phyloP scores from a whole-genome alignment of 2,888 invertebrate species.

The Hydraecia micacea region DNA sequence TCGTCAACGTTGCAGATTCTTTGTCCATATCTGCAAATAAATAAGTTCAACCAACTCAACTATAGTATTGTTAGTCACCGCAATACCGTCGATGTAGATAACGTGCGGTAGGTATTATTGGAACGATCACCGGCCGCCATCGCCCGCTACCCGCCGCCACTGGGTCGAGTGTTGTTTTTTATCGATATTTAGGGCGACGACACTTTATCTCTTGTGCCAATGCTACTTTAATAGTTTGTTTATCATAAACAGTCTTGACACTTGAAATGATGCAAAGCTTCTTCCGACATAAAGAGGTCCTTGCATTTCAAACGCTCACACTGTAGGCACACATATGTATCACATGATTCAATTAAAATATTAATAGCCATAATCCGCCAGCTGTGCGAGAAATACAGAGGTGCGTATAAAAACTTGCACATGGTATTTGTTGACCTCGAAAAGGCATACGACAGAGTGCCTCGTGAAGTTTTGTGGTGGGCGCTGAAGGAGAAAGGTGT shows the following conservation, averaged over 20 bases:
- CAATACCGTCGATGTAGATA: slow-evolving; percentile 33
- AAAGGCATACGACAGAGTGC: too few species aligned
- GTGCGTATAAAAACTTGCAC: too few species aligned
- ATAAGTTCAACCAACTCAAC: slow-evolving; percentile 42
- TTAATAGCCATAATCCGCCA: too few species aligned
- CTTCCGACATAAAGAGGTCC: too few species aligned
- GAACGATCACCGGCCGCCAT: neutral
- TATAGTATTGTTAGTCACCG: slow-evolving; percentile 3
- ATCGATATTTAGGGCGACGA: slow-evolving; percentile 65
- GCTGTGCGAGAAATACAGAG: too few species aligned
- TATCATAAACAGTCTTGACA: slow-evolving; percentile 8
- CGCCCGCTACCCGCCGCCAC: neutral
- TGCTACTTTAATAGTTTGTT: slow-evolving; percentile 23
- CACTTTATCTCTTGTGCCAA: slow-evolving; percentile 66
- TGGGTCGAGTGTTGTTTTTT: slow-evolving; percentile 35
- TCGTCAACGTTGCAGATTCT: neutral
- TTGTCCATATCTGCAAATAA: slow-evolving; percentile 7
- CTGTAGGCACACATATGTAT: neutral
- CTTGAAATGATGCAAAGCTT: slow-evolving; percentile 10
- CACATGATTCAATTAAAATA: neutral
- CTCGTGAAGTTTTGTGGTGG: too few species aligned
- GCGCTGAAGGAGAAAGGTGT: too few species aligned
- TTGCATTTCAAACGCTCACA: neutral
- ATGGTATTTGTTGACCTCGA: too few species aligned
- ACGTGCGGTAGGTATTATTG: slow-evolving; percentile 3